Evolutionary conservation across 1,140 invertebrate genomes (phyloP).

Genomic region (Liolophura sinensis): DNA sequence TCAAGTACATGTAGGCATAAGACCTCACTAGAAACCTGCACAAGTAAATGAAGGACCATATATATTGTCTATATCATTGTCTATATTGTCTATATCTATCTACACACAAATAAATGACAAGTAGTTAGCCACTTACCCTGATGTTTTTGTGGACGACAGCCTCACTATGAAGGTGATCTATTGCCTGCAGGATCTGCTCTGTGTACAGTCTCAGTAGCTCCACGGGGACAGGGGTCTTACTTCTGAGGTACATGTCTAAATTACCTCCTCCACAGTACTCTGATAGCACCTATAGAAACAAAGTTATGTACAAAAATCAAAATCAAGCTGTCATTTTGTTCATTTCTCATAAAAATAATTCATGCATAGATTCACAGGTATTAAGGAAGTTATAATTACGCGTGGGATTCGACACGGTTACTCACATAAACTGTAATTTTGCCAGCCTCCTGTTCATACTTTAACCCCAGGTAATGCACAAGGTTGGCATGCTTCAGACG

Average conservation of each 20-base stretch:
- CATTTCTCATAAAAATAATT: not conserved
- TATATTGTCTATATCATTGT: too few species aligned
- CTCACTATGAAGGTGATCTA: slow-evolving; percentile 76
- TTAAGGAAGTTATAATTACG: too few species aligned
- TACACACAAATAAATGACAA: not conserved
- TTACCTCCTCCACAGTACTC: slow-evolving; percentile 69
- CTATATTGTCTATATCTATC: too few species aligned
- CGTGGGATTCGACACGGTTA: not conserved
- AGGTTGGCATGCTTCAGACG: slow-evolving; percentile 74
- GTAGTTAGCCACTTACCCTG: slow-evolving; percentile 45
- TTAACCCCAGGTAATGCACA: slow-evolving; percentile 73
- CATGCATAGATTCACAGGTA: too few species aligned
- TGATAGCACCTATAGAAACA: slow-evolving; percentile 51
- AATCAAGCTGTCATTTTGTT: not conserved
- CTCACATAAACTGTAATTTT: slow-evolving; percentile 56
- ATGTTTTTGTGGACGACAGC: slow-evolving; percentile 79
- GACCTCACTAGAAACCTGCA: too few species aligned
- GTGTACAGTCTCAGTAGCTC: slow-evolving; percentile 69
- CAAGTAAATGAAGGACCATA: too few species aligned
- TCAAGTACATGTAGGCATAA: too few species aligned
- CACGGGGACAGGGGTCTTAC: slow-evolving; percentile 63
- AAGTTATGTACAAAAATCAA: not conserved
- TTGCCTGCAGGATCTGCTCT: slow-evolving; percentile 67
- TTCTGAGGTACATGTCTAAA: slow-evolving; percentile 61
- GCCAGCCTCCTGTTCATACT: slow-evolving; percentile 65